These are phyloP conservation scores for Peromyscus nudipes DNA, from an alignment of 2,797 vertebrate species.

Conservation along the genomic window DNA sequence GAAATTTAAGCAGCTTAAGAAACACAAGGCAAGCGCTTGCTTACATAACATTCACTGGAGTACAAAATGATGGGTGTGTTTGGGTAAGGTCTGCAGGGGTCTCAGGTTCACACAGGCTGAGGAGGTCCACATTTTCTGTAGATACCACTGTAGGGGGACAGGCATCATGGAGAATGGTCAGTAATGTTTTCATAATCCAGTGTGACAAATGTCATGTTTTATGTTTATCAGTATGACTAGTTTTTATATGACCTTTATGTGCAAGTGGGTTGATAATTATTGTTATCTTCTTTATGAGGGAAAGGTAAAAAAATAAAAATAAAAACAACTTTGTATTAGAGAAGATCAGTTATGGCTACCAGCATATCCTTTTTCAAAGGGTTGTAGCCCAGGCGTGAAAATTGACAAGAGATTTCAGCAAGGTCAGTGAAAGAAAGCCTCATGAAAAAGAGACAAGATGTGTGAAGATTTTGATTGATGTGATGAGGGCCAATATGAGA, in stretches of 20 bases:
- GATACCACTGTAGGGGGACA: neutral
- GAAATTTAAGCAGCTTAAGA: neutral
- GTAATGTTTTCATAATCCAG: neutral
- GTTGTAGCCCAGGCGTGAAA: neutral
- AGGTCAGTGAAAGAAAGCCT: neutral
- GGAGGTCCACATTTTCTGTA: fast-evolving
- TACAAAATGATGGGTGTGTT: neutral
- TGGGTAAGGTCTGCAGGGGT: fast-evolving
- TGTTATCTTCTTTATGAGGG: neutral
- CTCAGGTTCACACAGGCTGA: neutral
- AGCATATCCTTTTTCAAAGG: neutral
- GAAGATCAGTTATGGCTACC: neutral
- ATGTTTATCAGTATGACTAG: neutral
- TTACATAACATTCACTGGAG: neutral
- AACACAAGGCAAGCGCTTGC: neutral
- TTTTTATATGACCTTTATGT: neutral
- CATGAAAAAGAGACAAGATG: neutral
- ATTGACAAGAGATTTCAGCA: neutral
- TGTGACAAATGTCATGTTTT: neutral
- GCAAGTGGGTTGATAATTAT: neutral
- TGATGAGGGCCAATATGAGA: neutral
- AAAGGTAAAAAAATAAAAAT: neutral
- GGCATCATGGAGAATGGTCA: neutral
- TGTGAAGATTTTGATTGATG: neutral
- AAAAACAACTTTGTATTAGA: neutral